phyloP scores from a whole-genome alignment of 2,797 vertebrate species.

The Remorina albescens region DNA sequence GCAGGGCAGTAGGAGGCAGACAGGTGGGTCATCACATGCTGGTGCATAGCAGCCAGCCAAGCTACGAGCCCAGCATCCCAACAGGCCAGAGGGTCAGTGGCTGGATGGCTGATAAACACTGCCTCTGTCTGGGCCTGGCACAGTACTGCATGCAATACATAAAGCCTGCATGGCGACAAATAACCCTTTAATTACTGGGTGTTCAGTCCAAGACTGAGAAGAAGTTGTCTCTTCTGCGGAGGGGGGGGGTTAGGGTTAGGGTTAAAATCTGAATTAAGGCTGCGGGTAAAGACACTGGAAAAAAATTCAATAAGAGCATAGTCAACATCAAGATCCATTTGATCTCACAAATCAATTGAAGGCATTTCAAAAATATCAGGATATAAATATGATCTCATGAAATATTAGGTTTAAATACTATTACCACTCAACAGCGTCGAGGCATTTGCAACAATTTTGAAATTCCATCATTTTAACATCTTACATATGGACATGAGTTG shows the following conservation, averaged over 20 bases:
- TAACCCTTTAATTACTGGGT: conserved; percentile 22
- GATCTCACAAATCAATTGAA: neutral
- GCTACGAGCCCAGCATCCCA: conserved; percentile 82
- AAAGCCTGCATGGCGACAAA: conserved; percentile 10
- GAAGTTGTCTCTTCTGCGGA: neutral
- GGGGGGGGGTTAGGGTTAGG: too few relatives aligned
- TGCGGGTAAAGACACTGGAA: neutral
- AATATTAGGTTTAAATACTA: neutral
- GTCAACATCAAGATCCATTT: neutral
- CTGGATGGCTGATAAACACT: conserved; percentile 66
- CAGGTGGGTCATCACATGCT: conserved; percentile 70
- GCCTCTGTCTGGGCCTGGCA: conserved; percentile 78
- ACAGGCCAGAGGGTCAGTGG: conserved; percentile 70
- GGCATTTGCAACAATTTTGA: neutral
- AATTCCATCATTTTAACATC: neutral
- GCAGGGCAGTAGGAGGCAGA: conserved; percentile 49
- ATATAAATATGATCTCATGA: too few relatives aligned
- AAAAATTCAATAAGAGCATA: neutral
- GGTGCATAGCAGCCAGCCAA: conserved; percentile 53
- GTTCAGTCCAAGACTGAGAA: conserved; percentile 2
- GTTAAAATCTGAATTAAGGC: neutral
- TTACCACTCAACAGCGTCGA: neutral
- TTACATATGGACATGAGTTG: neutral
- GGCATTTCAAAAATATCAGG: neutral
- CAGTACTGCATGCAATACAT: conserved; percentile 60